Percentiles rank a stretch among this genome's conserved stretches.
Evolutionary conservation across 2,113 vertebrate species (phyloP).

Genomic region (Mystacornis crossleyi): DNA sequence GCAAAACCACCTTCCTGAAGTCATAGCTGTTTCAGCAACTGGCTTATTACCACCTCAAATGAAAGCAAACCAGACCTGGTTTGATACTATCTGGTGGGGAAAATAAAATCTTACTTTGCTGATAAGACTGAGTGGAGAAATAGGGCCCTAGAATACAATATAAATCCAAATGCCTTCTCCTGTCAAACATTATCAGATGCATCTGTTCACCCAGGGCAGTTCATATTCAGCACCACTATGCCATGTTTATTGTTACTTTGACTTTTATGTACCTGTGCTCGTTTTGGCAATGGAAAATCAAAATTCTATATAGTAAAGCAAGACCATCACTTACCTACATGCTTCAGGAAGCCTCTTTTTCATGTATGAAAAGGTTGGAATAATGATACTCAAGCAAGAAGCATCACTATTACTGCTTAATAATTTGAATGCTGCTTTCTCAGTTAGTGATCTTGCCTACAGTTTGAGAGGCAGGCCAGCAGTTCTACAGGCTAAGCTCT

Average conservation of each 20-base stretch:
- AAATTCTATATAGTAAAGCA: background rate
- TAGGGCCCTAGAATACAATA: background rate
- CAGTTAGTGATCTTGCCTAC: background rate
- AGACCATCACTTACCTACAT: background rate
- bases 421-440: background rate
- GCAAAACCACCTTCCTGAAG: background rate
- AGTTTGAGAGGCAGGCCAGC: background rate
- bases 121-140: background rate
- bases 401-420: background rate
- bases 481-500: background rate
- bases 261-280: background rate
- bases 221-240: background rate
- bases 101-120: background rate
- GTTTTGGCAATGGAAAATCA: background rate
- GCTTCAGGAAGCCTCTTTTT: background rate
- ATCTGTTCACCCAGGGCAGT: background rate
- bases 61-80: background rate
- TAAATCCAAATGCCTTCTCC: background rate
- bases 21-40: background rate
- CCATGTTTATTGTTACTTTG: background rate
- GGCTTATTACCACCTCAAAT: background rate
- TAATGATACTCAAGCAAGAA: background rate
- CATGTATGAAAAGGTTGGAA: background rate
- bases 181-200: background rate
- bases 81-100: background rate